Conservation (phyloP, 2,888 invertebrate genomes). For the Caenorhabditis wallacei region DNA sequence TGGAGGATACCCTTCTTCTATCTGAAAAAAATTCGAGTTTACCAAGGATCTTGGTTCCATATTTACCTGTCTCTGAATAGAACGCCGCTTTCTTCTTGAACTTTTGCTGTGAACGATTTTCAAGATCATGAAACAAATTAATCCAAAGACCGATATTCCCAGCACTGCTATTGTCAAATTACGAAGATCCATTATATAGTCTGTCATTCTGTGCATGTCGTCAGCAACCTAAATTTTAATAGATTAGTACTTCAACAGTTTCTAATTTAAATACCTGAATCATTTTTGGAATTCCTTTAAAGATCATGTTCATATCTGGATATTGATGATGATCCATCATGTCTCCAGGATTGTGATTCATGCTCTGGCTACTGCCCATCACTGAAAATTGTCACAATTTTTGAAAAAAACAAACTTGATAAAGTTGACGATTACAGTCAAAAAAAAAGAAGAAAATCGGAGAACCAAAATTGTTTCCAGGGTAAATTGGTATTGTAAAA, state of each 20-base stretch:
- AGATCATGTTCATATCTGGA: slow-evolving; percentile 78
- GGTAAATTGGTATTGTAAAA: too few species aligned
- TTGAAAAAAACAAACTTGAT: slow-evolving; percentile 4
- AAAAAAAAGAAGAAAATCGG: too few species aligned
- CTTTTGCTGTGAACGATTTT: slow-evolving; percentile 68
- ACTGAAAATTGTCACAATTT: slow-evolving; percentile 30
- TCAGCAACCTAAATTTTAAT: slow-evolving; percentile 77
- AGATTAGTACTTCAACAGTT: too few species aligned
- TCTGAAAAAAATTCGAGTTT: too few species aligned
- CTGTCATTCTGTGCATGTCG: slow-evolving; percentile 81
- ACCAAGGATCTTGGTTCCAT: not conserved
- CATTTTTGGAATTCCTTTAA: slow-evolving; percentile 81
- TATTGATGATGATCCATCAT: slow-evolving; percentile 74
- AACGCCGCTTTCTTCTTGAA: slow-evolving; percentile 59
- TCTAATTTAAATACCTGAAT: slow-evolving; percentile 73
- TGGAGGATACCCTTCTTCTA: slow-evolving; percentile 69
- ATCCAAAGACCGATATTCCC: slow-evolving; percentile 70
- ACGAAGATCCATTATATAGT: slow-evolving; percentile 79
- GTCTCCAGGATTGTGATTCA: slow-evolving; percentile 67
- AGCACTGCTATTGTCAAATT: slow-evolving; percentile 76
- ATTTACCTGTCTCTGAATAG: slow-evolving; percentile 64
- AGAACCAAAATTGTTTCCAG: too few species aligned
- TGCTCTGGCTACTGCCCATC: slow-evolving; percentile 71
- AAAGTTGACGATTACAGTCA: too few species aligned
- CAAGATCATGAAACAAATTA: slow-evolving; percentile 69